A percentile compares a stretch with the other conserved stretches of the same genome.
phyloP scores from a whole-genome alignment of 37 sponge, comb jelly and placozoan species.

The Haliclona indistincta region DNA sequence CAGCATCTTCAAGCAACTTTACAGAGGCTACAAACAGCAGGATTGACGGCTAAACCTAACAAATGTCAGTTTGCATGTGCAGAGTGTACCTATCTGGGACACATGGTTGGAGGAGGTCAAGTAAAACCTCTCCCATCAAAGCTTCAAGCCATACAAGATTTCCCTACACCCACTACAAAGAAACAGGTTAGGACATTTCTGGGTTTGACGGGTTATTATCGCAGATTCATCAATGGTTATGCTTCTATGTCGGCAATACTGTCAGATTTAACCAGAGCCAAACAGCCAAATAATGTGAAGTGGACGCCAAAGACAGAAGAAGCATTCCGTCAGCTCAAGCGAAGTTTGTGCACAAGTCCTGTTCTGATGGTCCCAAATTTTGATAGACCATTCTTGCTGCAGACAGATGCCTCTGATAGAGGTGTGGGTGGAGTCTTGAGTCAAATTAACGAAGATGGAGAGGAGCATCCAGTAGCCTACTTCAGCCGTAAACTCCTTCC shows the following conservation, averaged over 20 bases:
- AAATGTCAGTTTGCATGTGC: conserved; percentile 51
- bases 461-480: conserved; percentile 49
- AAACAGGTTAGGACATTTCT: conserved; percentile 37
- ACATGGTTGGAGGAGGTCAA: conserved; percentile 36
- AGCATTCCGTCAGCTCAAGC: conserved; percentile 31
- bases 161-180: conserved; percentile 32
- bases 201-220: conserved; percentile 44
- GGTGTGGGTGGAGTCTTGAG: conserved; percentile 54
- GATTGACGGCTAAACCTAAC: conserved; percentile 43
- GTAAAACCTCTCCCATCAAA: conserved; percentile 36
- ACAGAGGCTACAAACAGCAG: conserved; percentile 19
- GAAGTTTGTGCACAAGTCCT: conserved; percentile 5
- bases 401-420: conserved; percentile 43
- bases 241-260: conserved; percentile 24
- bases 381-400: conserved; percentile 14
- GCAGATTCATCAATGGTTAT: conserved; percentile 39
- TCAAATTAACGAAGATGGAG: conserved; percentile 24
- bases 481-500: conserved; percentile 40
- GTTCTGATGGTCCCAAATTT: conserved; percentile 27
- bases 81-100: conserved; percentile 45
- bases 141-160: conserved; percentile 36
- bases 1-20: conserved; percentile 14
- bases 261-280: conserved; percentile 38
- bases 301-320: conserved; percentile 13
- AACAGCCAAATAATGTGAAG: conserved; percentile 4